Conservation (phyloP, 2,113 vertebrate genomes). For the Ptilorrhoa leucosticta region DNA sequence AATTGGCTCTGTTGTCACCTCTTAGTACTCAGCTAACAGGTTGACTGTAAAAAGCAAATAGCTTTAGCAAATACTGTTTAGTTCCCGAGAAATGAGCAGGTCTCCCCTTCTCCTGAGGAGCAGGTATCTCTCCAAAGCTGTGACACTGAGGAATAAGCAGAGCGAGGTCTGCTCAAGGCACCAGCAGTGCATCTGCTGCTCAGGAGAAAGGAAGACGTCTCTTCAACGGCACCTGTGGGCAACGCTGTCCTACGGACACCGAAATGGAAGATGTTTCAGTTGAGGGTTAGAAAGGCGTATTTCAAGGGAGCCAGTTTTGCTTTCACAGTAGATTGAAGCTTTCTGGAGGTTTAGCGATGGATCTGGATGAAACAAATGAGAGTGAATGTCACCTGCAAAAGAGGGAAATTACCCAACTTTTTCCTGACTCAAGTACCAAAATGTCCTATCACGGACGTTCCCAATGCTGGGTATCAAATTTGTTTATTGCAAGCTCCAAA, state of each 20-base stretch:
- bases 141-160: not conserved
- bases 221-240: not conserved
- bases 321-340: not conserved
- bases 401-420: not conserved
- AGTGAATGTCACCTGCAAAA: not conserved
- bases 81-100: not conserved
- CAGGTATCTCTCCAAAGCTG: not conserved
- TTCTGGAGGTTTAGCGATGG: not conserved
- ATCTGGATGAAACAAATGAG: conserved; percentile 22
- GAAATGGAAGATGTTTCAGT: not conserved
- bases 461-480: not conserved
- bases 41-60: not conserved
- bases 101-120: not conserved
- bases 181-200: rapidly evolving
- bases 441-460: not conserved
- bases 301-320: not conserved
- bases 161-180: not conserved
- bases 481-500: not conserved
- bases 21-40: not conserved
- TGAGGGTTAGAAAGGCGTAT: not conserved
- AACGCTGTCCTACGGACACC: not conserved
- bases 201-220: not conserved
- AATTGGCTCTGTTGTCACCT: not conserved
- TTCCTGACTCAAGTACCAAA: not conserved
- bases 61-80: not conserved